Conservation (phyloP, 1,140 invertebrate genomes). For the Orchestia grillus region DNA sequence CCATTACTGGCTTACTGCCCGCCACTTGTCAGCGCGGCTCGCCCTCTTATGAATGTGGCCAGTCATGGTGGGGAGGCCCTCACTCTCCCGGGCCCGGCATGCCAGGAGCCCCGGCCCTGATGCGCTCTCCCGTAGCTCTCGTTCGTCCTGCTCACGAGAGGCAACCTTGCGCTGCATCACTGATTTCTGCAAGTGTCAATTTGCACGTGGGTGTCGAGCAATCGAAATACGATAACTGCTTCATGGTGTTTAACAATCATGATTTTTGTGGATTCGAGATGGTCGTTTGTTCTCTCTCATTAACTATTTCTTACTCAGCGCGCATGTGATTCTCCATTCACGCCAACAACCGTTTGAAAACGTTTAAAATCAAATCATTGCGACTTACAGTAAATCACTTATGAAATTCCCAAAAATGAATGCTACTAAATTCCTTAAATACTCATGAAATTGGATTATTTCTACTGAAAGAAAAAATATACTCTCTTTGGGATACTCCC, state of each 20-base stretch:
- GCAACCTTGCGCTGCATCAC: background rate
- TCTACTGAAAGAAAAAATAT: too few species aligned
- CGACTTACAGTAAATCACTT: too few species aligned
- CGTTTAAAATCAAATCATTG: too few species aligned
- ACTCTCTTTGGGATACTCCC: too few species aligned
- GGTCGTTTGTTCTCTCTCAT: background rate
- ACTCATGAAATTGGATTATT: too few species aligned
- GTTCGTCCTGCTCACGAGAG: background rate
- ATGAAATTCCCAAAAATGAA: too few species aligned
- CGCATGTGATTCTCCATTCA: background rate
- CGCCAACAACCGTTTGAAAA: too few species aligned
- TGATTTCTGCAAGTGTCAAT: too few species aligned
- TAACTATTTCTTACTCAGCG: background rate
- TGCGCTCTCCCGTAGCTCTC: background rate
- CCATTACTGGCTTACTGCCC: constrained; percentile 8
- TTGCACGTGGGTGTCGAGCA: too few species aligned
- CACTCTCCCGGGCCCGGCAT: background rate
- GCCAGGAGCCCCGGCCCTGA: background rate
- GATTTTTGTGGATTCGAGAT: background rate
- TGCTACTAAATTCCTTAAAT: too few species aligned
- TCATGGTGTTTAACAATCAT: background rate
- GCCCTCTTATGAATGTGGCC: constrained; percentile 15
- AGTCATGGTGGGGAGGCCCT: background rate
- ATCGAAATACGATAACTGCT: too few species aligned
- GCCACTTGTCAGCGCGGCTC: constrained; percentile 16